These are phyloP conservation scores for Salticus scenicus DNA, from an alignment of 2,888 invertebrate species.

Conservation along the genomic window DNA sequence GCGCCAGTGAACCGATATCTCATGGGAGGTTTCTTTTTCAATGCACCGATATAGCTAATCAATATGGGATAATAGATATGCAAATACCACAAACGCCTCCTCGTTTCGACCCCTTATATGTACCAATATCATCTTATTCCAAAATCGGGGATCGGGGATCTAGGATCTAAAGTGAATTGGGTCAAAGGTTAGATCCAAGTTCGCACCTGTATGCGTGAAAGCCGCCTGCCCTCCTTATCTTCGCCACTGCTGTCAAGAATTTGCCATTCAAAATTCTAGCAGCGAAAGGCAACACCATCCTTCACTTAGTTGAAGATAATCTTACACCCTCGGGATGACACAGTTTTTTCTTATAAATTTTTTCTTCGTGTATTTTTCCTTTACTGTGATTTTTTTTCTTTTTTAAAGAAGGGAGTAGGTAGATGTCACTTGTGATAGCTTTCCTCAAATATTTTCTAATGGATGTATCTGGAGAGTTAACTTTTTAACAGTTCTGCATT, in stretches of 20 bases:
- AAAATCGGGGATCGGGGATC: slow-evolving; percentile 1
- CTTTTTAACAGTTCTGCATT: too few species aligned
- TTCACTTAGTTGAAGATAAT: slow-evolving; percentile 56
- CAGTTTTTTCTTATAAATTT: slow-evolving; percentile 1
- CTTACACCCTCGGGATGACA: slow-evolving; percentile 39
- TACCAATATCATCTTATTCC: neutral
- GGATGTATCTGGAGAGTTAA: neutral
- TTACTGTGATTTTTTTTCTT: neutral
- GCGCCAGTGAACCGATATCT: neutral
- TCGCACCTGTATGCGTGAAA: slow-evolving; percentile 61
- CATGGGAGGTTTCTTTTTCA: neutral
- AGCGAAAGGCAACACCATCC: slow-evolving; percentile 51
- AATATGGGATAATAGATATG: slow-evolving; percentile 22
- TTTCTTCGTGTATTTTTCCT: neutral
- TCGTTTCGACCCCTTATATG: neutral
- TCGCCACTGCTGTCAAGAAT: slow-evolving; percentile 34
- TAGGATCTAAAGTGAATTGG: neutral
- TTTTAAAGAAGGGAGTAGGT: neutral
- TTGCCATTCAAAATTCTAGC: slow-evolving; percentile 60
- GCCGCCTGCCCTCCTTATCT: slow-evolving; percentile 40
- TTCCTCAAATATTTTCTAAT: neutral
- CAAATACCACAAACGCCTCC: slow-evolving; percentile 9
- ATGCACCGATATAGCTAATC: neutral
- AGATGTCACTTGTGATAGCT: neutral
- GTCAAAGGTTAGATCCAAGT: slow-evolving; percentile 41